A percentile compares a stretch with the other conserved stretches of the same genome.
phyloP scores from a whole-genome alignment of 2,113 vertebrate genomes.

The Anhinga rufa region DNA sequence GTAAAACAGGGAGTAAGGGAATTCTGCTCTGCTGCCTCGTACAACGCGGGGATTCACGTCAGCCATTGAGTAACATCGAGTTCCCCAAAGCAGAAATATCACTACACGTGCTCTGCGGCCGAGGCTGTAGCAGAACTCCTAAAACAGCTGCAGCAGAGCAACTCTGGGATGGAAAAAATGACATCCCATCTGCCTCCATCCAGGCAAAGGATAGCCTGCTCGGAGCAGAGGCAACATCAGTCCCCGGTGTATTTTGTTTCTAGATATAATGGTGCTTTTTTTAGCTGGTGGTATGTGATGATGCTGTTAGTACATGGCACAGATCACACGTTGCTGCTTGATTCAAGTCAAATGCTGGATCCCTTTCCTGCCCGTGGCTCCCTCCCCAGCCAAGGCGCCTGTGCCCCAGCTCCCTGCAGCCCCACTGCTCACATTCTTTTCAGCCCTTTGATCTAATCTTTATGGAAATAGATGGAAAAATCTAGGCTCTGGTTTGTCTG shows the following conservation, averaged over 20 bases:
- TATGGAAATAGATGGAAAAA: not conserved
- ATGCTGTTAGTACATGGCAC: not conserved
- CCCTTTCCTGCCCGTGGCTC: not conserved
- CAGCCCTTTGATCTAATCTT: not conserved
- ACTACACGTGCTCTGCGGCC: not conserved
- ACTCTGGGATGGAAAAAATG: not conserved
- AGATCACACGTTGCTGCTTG: accelerated
- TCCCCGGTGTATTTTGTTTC: not conserved
- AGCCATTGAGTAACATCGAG: not conserved
- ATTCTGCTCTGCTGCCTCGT: slow-evolving; percentile 30
- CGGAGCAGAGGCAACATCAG: not conserved
- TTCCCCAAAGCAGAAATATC: not conserved
- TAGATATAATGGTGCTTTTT: not conserved
- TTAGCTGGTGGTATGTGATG: not conserved
- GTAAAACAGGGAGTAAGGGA: slow-evolving; percentile 52
- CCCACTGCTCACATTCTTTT: not conserved
- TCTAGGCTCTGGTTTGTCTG: not conserved
- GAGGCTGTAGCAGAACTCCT: not conserved
- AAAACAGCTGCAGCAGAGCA: not conserved
- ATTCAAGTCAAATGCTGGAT: not conserved
- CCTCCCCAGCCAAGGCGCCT: not conserved
- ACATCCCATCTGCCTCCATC: not conserved
- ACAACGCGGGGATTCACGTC: not conserved
- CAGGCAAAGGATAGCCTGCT: not conserved
- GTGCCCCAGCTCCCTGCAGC: not conserved